Conservation (phyloP, 2,888 invertebrate species). For the Clepsis dumicolana region DNA sequence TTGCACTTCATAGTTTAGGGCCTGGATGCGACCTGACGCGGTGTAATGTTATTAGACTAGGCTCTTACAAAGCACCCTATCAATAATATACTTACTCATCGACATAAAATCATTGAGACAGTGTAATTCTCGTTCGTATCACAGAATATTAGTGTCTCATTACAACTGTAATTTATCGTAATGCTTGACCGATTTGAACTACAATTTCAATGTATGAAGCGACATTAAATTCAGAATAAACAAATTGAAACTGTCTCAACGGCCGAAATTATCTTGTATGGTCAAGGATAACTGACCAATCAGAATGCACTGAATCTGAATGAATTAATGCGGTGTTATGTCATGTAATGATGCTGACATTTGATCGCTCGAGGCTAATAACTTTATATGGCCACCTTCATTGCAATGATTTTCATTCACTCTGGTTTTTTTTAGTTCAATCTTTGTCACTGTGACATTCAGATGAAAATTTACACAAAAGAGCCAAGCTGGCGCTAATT, state of each 20-base stretch:
- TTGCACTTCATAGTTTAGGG: too few species aligned
- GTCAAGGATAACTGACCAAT: slow-evolving; percentile 46
- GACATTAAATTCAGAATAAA: slow-evolving; percentile 17
- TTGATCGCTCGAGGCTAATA: slow-evolving; percentile 41
- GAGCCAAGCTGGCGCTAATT: background rate
- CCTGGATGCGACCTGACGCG: too few species aligned
- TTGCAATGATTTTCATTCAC: slow-evolving; percentile 9
- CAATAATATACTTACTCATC: background rate
- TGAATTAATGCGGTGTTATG: slow-evolving; percentile 43
- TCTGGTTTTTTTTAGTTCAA: background rate
- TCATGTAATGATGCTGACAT: slow-evolving; percentile 41
- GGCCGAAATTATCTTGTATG: slow-evolving; percentile 23
- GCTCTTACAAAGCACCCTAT: too few species aligned
- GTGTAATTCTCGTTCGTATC: background rate
- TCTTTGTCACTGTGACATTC: too few species aligned
- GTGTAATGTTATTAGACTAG: too few species aligned
- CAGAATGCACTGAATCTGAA: slow-evolving; percentile 43
- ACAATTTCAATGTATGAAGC: background rate
- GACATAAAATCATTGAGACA: background rate
- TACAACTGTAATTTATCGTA: background rate
- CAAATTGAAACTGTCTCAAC: slow-evolving; percentile 19
- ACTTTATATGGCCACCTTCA: slow-evolving; percentile 38
- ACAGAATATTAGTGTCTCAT: background rate
- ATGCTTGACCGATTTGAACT: background rate
- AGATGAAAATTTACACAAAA: background rate